Evolutionary conservation across 2,113 vertebrate genomes (phyloP).

Genomic region (Rallus limicola): DNA sequence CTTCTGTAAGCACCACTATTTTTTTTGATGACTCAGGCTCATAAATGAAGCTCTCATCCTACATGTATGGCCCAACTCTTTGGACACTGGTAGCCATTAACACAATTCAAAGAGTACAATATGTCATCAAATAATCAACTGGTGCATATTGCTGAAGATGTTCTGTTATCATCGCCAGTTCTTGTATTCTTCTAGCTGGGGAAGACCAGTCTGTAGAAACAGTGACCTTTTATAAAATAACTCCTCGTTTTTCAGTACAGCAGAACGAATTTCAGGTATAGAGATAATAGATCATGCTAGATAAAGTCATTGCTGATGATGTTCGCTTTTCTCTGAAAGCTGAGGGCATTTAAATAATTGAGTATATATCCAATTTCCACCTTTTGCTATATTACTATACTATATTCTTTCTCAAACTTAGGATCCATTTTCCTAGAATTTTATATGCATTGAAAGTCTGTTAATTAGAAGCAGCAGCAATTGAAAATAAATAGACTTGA

Average conservation of each 20-base stretch:
- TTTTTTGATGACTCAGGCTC: background rate
- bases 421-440: background rate
- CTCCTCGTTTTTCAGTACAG: background rate
- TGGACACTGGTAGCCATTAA: background rate
- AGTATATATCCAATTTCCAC: background rate
- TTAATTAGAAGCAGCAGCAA: background rate
- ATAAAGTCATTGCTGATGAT: background rate
- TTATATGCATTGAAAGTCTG: background rate
- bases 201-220: background rate
- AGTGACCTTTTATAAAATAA: background rate
- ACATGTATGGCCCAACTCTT: background rate
- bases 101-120: background rate
- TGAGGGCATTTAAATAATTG: background rate
- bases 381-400: background rate
- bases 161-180: background rate
- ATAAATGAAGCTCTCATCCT: background rate
- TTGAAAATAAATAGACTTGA: background rate
- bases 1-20: background rate
- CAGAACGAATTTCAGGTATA: background rate
- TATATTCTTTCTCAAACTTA: background rate
- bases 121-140: constrained; percentile 15
- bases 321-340: background rate
- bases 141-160: background rate
- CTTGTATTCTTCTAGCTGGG: background rate
- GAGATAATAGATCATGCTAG: background rate